Base-by-base conservation (phyloP, 2,113 vertebrate genomes). In the Macquaria ambigua region DNA sequence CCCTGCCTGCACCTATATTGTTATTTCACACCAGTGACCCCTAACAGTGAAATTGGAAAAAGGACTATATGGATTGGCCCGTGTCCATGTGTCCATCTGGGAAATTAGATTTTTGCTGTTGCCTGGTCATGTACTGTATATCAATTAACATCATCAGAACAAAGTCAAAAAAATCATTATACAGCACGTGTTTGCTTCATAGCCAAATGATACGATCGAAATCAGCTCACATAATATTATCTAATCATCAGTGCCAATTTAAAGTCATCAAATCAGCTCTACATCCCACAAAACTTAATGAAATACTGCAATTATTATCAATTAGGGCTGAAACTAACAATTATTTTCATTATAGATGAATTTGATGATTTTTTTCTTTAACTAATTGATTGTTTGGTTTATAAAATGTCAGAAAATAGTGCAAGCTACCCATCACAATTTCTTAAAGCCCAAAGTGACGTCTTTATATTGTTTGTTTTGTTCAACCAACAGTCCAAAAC, bases 1-100 rank as follows among this genome's bases (percentile, higher is more conserved):
- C 78, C 68, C 56, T 80, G 79, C 59, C 75, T 52, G 66, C 75
- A 82, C 67, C 71, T 82, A 11, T 74, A 80, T 56, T 61, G 25
- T 70, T 71, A 73, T 52, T 79, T 79, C 43, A 85, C 73, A 78
- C 53, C 63, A 69, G 23, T 39, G 64, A 43, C 25, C 69, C 6
- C 39, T 58, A 23, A 48, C 21, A 69, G 2, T 59, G 77, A 80
- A 83, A 71, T 1, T 63, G 23, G 59, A 31, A 64, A 79, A 74
- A 39, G 6, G 12, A 71, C 31, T 56, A 3, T 74, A 66, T 67
- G 25, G 39, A 55, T 21, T 73, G 72, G 64, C 46, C 12, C 1
- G 5, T 66, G 50, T 76, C 71, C 41, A 74, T 56, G 21, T 43
- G 78, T 62, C 58, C 56, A 59, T 70, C 61, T 77, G 55, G 68